phyloP scores from a whole-genome alignment of 2,797 vertebrate species.

The Diplodus puntazzo region DNA sequence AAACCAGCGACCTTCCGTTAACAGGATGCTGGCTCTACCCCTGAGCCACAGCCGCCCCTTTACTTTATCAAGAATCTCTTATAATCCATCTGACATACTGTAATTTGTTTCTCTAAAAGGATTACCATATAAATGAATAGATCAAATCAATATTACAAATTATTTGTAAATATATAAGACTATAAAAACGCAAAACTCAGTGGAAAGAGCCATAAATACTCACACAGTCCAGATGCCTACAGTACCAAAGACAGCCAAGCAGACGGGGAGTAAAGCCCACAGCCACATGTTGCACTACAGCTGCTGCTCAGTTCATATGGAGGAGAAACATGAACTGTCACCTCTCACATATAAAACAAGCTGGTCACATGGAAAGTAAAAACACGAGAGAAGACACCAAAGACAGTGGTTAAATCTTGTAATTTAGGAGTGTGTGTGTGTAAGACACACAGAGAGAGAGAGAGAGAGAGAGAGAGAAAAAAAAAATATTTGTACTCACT shows the following conservation, averaged over 20 bases:
- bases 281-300: conserved; percentile 73
- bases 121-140: not conserved
- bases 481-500: conserved; percentile 9
- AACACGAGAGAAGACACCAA: no score
- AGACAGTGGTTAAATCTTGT: no score
- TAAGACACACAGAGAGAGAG: no score
- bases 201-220: conserved; percentile 56
- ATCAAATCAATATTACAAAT: not conserved
- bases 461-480: no score
- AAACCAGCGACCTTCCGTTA: no score
- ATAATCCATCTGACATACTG: no score
- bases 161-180: not conserved
- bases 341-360: not conserved
- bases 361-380: not conserved
- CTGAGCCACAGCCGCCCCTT: no score
- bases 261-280: conserved; percentile 82
- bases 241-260: conserved; percentile 70
- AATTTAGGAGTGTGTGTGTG: no score
- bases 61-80: no score
- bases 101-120: not conserved
- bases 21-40: no score
- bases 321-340: not conserved
- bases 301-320: conserved; percentile 35
- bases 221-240: conserved; percentile 83
- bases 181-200: not conserved